These are phyloP conservation scores for Bovichtus diacanthus DNA, from an alignment of 2,797 vertebrate species.

Conservation along the genomic window DNA sequence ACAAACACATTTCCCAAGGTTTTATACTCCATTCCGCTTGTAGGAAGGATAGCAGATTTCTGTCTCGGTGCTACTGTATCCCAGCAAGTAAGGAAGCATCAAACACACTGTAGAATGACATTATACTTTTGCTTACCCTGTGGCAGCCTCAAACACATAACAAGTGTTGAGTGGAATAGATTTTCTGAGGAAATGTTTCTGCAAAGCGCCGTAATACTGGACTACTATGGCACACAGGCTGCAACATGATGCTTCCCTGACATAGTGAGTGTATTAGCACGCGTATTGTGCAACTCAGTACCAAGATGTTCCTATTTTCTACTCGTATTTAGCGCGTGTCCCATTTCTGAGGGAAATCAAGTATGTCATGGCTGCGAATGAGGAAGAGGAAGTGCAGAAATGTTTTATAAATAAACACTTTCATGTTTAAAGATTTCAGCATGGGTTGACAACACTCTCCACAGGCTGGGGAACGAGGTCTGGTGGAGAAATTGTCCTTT, in stretches of 20 bases:
- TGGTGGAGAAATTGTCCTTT: conserved; percentile 6
- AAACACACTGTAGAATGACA: conserved; percentile 42
- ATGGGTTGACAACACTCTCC: not conserved
- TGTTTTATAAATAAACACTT: conserved; percentile 48
- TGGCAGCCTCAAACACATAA: conserved; percentile 60
- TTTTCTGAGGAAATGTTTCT: conserved; percentile 67
- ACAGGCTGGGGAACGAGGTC: not conserved
- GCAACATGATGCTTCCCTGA: conserved; percentile 23
- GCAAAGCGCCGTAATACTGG: conserved; percentile 43
- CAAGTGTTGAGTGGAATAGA: conserved; percentile 67
- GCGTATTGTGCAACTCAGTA: conserved; percentile 16
- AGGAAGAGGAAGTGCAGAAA: not conserved
- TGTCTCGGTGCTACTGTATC: conserved; percentile 12
- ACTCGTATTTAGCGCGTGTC: not conserved
- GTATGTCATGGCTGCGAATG: too few species aligned
- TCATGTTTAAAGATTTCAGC: conserved; percentile 21
- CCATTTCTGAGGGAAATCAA: conserved; percentile 21
- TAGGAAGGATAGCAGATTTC: not conserved
- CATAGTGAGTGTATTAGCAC: conserved; percentile 32
- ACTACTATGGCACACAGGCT: conserved; percentile 41
- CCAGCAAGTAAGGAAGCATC: conserved; percentile 33
- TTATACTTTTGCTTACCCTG: conserved; percentile 46
- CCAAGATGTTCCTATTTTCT: conserved; percentile 1
- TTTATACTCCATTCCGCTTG: not conserved
- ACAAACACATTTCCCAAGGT: not conserved